These are phyloP conservation scores for Spheniscus humboldti DNA, from an alignment of 2,797 vertebrate species.

Conservation along the genomic window DNA sequence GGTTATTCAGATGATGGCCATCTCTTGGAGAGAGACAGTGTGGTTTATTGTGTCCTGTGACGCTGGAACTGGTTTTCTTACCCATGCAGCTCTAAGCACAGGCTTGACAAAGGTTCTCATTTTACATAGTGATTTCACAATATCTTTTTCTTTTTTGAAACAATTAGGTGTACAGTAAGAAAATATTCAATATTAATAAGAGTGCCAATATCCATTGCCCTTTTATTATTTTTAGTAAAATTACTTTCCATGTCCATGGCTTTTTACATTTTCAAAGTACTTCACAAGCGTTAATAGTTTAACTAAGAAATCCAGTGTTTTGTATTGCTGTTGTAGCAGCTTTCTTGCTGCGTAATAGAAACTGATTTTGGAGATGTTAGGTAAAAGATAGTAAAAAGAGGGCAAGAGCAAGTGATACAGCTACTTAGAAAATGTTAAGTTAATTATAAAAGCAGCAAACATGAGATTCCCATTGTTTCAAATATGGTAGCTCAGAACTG, in stretches of 20 bases:
- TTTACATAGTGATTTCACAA: not conserved
- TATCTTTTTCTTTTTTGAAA: not conserved
- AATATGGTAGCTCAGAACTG: not conserved
- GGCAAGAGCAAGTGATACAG: not conserved
- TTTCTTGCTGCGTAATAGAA: not conserved
- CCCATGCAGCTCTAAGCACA: rapidly evolving
- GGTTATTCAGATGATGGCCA: not conserved
- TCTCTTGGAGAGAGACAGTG: not conserved
- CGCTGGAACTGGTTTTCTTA: not conserved
- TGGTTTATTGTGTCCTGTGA: not conserved
- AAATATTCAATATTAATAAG: not conserved
- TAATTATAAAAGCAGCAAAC: not conserved
- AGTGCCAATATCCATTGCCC: not conserved
- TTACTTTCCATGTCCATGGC: not conserved
- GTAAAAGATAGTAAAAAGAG: not conserved
- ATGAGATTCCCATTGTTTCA: not conserved
- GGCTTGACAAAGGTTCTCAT: not conserved
- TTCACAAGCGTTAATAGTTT: not conserved
- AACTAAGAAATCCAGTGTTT: not conserved
- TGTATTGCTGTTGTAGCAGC: not conserved
- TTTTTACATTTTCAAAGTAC: not conserved
- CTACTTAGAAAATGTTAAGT: not conserved
- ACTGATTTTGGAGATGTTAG: not conserved
- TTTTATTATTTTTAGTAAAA: not conserved
- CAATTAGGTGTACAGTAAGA: not conserved